phyloP scores from a whole-genome alignment of 2,113 vertebrate species.

The Crotalus horridus region DNA sequence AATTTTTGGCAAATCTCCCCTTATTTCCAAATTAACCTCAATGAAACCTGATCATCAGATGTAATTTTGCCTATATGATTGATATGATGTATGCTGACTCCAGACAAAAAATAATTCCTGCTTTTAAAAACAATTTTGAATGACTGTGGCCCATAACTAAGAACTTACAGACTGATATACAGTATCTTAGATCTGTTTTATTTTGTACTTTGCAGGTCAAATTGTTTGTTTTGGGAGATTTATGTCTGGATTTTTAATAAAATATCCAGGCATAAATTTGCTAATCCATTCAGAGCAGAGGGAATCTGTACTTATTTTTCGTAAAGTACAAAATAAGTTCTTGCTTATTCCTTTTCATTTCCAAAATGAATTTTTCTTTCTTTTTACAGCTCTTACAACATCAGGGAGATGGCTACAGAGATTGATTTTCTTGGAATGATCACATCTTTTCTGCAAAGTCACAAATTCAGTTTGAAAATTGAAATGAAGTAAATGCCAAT shows the following conservation, averaged over 20 bases:
- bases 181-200: not conserved
- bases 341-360: not conserved
- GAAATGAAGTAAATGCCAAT: not conserved
- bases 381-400: not conserved
- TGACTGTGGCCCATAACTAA: not conserved
- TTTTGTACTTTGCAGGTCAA: not conserved
- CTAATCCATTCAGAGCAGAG: not conserved
- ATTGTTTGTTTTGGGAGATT: not conserved
- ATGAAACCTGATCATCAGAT: not conserved
- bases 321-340: not conserved
- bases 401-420: not conserved
- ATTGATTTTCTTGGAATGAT: not conserved
- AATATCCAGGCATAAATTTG: not conserved
- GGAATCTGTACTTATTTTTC: not conserved
- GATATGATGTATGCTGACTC: not conserved
- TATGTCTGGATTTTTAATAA: not conserved
- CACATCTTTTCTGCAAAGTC: not conserved
- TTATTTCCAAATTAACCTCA: not conserved
- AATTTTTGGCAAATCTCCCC: not conserved
- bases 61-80: not conserved
- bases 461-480: not conserved
- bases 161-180: not conserved
- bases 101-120: not conserved
- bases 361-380: not conserved
- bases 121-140: not conserved